These are phyloP conservation scores for Istiophorus platypterus DNA, from an alignment of 2,113 vertebrate genomes.

Conservation along the genomic window DNA sequence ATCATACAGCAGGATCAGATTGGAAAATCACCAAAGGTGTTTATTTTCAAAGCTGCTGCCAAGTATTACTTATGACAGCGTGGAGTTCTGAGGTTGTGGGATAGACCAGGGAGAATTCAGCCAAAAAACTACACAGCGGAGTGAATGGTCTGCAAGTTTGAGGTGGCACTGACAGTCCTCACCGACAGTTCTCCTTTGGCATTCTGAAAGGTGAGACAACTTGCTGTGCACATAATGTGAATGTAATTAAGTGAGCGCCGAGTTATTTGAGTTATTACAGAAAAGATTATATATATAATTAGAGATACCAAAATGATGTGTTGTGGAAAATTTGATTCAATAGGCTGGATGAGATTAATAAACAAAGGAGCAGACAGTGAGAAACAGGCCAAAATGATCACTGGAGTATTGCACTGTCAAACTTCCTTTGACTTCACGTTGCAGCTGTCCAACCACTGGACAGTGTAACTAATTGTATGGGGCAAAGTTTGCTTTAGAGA, in stretches of 20 bases:
- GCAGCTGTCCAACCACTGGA: conserved; percentile 44
- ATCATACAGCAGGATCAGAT: conserved; percentile 22
- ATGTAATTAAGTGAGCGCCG: conserved; percentile 48
- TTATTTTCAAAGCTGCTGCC: conserved; percentile 50
- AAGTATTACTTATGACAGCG: conserved; percentile 49
- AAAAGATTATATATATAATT: conserved; percentile 14
- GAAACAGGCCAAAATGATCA: conserved; percentile 52
- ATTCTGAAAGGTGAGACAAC: conserved; percentile 37
- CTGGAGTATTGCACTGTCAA: conserved; percentile 49
- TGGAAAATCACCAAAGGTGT: conserved; percentile 60
- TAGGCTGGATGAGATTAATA: conserved; percentile 63
- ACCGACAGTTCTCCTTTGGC: conserved; percentile 32
- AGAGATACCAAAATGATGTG: conserved; percentile 62
- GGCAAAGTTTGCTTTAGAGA: conserved; percentile 55
- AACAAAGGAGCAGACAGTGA: conserved; percentile 61
- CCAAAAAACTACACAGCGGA: conserved; percentile 29
- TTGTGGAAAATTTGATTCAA: conserved; percentile 71
- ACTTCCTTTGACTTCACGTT: conserved; percentile 55
- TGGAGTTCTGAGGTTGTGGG: conserved; percentile 14
- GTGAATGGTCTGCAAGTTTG: conserved; percentile 17
- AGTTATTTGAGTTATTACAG: conserved; percentile 41
- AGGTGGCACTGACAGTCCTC: conserved; percentile 43
- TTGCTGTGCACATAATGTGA: conserved; percentile 4
- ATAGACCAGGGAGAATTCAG: conserved; percentile 4
- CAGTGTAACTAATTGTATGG: conserved; percentile 60